Base-by-base conservation (phyloP, 2,797 vertebrate species). In the Myiotriccus ornatus region DNA sequence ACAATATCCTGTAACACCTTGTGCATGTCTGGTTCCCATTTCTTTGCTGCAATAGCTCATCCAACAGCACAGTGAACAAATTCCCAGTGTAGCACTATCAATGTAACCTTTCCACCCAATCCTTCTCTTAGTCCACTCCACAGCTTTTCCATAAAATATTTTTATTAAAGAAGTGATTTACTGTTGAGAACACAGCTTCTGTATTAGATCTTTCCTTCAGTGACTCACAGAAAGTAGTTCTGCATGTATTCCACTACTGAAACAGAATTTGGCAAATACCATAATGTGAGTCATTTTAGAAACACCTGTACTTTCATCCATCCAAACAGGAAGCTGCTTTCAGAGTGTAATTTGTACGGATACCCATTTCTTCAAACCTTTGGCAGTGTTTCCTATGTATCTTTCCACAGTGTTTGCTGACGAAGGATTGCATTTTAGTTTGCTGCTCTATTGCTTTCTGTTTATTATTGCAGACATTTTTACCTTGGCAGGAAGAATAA, bases 21-120 rank as follows among this genome's bases (percentile, higher is more conserved):
- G 30, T 49, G 21, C 23, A 3, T 7, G 11, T 14, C 37, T 81
- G 70, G 12, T 57, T 78, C 37, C 6, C 44, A 41, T 63, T 69
- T 75, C 30, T 70, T 64, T 68, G 25, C 43, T 49, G 46, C 62
- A 60, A 7, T 44, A 75, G 4, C 57, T 82, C 28, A 5, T 22
- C 34, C 49, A 78, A 46, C 34, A 25, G 5, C 3, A 2, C n/a
- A 43, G 56, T 2, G 14, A 59, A 47, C 6, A 10, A 53, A 35
- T 67, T 84, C 39, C 30, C 55, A 25, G 7, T 59, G 21, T 22
- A 14, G 30, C 18, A 4, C 9, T 63, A 13, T 5, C 37, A 27
- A 6, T 6, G n/a, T 47, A 39, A 56, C 35, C 21, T 69, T 27
- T 50, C 6, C 20, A 27, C 1, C 0, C 22, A 49, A 4, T 25